Conservation (phyloP, 2,113 vertebrate species). For the Gavia stellata region DNA sequence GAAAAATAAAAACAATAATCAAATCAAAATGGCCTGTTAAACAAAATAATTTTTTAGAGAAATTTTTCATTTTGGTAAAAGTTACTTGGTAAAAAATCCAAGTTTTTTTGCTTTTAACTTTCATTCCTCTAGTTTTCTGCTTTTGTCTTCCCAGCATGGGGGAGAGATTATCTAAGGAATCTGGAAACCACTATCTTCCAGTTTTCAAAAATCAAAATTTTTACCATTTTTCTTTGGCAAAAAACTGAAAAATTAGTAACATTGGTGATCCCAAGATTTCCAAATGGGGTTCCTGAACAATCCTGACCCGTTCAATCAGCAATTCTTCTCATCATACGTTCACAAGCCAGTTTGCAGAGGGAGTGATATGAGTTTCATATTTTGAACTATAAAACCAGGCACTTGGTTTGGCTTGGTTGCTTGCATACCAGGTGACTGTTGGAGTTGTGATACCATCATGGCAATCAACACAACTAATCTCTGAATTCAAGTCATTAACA, state of each 20-base stretch:
- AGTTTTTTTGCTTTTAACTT: not conserved
- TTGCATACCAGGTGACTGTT: fast-evolving
- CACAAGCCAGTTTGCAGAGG: not conserved
- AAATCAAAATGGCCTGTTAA: not conserved
- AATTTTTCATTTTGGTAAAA: not conserved
- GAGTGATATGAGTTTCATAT: not conserved
- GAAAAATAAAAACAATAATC: slow-evolving; percentile 56
- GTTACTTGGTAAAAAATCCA: not conserved
- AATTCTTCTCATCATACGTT: fast-evolving
- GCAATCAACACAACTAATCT: not conserved
- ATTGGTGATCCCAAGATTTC: not conserved
- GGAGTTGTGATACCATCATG: not conserved
- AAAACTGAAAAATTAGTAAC: not conserved
- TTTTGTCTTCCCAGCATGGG: not conserved
- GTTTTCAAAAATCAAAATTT: not conserved
- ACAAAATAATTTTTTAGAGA: not conserved
- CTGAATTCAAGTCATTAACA: not conserved
- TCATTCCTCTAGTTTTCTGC: not conserved
- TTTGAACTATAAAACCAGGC: not conserved
- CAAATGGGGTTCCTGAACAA: not conserved
- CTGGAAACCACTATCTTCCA: not conserved
- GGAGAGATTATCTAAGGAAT: not conserved
- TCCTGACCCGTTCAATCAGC: not conserved
- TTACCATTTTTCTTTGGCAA: not conserved
- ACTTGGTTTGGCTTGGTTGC: not conserved